Percentiles rank a stretch among this genome's conserved stretches.
These are phyloP conservation scores for Ceratina calcarata DNA, from an alignment of 1,140 invertebrate genomes.

Conservation along the genomic window DNA sequence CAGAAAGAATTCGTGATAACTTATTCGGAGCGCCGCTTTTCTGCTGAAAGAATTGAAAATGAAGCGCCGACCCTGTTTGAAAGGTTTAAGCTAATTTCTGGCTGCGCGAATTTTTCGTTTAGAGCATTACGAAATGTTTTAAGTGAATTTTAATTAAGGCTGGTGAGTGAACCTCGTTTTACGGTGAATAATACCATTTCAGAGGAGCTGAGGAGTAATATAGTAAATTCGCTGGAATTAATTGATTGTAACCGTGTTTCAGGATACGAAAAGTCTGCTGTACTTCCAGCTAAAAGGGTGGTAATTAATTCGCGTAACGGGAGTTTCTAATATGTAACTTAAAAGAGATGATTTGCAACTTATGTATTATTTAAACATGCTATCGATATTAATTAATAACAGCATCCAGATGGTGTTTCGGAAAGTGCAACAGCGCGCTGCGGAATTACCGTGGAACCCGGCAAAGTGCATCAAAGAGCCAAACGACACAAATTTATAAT, in stretches of 20 bases:
- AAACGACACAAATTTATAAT: conserved; percentile 38
- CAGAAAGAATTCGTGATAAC: not conserved
- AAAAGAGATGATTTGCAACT: not conserved
- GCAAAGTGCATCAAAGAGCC: conserved; percentile 13
- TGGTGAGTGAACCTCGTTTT: no score
- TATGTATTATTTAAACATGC: not conserved
- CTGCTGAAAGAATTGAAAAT: not conserved
- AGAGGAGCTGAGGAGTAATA: no score
- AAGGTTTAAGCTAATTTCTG: not conserved
- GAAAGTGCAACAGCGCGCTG: not conserved
- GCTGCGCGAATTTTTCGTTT: no score
- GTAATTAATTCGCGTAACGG: no score
- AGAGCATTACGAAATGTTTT: not conserved
- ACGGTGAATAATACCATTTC: no score
- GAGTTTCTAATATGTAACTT: no score
- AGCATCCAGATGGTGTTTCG: not conserved
- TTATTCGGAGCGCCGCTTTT: not conserved
- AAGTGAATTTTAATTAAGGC: not conserved
- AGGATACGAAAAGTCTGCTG: no score
- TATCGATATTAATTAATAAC: not conserved
- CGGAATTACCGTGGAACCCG: not conserved
- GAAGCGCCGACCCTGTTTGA: not conserved
- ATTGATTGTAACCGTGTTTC: no score
- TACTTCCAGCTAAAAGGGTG: no score
- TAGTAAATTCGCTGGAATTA: no score